These are phyloP conservation scores for Erebia ligea DNA, from an alignment of 2,888 invertebrate species.

Conservation along the genomic window DNA sequence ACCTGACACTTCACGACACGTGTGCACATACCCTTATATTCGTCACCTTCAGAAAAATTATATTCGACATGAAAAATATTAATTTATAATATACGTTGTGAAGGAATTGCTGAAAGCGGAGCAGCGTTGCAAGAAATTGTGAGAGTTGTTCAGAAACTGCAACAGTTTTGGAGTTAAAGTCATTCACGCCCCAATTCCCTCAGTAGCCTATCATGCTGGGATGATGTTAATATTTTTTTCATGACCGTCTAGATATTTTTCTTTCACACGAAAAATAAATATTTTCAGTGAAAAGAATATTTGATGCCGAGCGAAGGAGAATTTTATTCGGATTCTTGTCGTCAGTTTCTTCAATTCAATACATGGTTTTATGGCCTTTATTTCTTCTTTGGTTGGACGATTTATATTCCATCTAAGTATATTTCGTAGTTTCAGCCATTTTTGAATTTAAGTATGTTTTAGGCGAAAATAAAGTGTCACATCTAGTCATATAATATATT, in stretches of 20 bases:
- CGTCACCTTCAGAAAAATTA: slow-evolving; percentile 6
- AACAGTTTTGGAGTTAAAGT: slow-evolving; percentile 31
- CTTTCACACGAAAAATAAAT: slow-evolving; percentile 21
- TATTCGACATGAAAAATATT: slow-evolving; percentile 9
- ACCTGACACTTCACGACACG: too few relatives aligned
- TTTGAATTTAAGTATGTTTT: background rate
- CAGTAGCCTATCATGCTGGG: slow-evolving; percentile 27
- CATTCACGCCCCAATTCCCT: slow-evolving; percentile 35
- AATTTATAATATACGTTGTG: slow-evolving; percentile 28
- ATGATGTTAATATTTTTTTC: slow-evolving; percentile 23
- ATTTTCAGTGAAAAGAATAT: slow-evolving; percentile 22
- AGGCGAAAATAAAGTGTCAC: background rate
- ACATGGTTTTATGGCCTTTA: background rate
- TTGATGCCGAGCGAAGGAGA: slow-evolving; percentile 1
- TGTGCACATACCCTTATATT: background rate
- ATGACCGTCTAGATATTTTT: slow-evolving; percentile 21
- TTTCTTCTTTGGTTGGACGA: background rate
- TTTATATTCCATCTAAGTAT: background rate
- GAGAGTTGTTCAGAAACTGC: slow-evolving; percentile 34
- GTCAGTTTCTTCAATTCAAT: background rate
- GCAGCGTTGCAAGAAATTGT: slow-evolving; percentile 35
- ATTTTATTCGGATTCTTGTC: background rate
- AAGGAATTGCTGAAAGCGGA: slow-evolving; percentile 30
- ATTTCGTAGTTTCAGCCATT: background rate
- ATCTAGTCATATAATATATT: background rate